A percentile compares a stretch with the other conserved stretches of the same genome.
phyloP scores from a whole-genome alignment of 2,888 invertebrate species.

The Ceraclea dissimilis region DNA sequence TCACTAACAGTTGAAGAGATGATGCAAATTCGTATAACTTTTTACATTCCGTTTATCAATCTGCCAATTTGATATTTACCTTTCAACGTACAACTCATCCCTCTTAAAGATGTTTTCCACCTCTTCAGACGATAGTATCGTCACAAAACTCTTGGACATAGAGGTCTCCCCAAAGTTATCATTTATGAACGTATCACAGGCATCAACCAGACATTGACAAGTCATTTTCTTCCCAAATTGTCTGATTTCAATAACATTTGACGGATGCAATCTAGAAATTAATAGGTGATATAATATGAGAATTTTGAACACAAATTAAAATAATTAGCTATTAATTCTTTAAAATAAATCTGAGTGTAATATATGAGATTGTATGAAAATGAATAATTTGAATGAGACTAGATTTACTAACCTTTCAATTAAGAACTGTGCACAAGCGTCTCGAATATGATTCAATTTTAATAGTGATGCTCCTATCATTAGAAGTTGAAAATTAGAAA shows the following conservation, averaged over 20 bases:
- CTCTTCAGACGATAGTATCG: constrained; percentile 49
- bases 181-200: constrained; percentile 72
- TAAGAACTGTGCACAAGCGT: constrained; percentile 78
- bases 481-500: constrained; percentile 73
- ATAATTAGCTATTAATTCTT: too few species aligned
- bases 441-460: constrained; percentile 68
- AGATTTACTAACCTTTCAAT: neutral
- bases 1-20: neutral
- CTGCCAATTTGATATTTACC: too few species aligned
- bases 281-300: too few species aligned
- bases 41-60: too few species aligned
- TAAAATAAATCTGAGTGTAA: too few species aligned
- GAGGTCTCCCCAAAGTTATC: constrained; percentile 72
- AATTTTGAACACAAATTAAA: too few species aligned
- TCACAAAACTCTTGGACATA: constrained; percentile 67
- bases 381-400: too few species aligned
- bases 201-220: constrained; percentile 60
- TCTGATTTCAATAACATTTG: constrained; percentile 72
- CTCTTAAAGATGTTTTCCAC: constrained; percentile 61
- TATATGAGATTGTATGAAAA: too few species aligned
- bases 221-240: constrained; percentile 74
- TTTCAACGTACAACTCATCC: constrained; percentile 68
- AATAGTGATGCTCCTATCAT: constrained; percentile 81
- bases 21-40: too few species aligned
- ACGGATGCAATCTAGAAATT: constrained; percentile 63